Percentiles rank a stretch among this genome's conserved stretches.
Evolutionary conservation across 2,113 vertebrate species (phyloP).

Genomic region (Odobenus rosmarus): DNA sequence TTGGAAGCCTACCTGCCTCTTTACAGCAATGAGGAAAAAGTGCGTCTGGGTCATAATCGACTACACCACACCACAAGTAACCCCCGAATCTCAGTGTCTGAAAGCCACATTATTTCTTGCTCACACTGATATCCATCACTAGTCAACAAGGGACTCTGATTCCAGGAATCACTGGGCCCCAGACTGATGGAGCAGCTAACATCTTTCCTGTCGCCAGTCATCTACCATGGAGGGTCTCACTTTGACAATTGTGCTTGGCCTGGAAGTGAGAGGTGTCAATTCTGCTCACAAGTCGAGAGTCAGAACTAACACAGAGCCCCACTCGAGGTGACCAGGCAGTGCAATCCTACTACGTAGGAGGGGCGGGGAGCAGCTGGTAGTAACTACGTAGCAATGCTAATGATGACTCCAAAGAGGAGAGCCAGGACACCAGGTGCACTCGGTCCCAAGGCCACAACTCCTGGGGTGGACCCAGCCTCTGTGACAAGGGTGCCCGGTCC

Average conservation of each 20-base stretch:
- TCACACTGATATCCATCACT: not conserved
- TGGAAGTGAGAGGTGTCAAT: not conserved
- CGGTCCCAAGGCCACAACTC: not conserved
- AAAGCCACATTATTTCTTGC: not conserved
- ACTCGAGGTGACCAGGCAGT: not conserved
- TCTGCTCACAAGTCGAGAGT: not conserved
- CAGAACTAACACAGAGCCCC: not conserved
- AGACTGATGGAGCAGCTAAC: not conserved
- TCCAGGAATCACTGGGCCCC: too few species aligned
- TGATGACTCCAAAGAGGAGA: not conserved
- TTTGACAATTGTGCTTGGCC: not conserved
- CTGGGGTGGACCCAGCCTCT: not conserved
- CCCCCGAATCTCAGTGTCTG: not conserved
- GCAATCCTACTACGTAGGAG: too few species aligned
- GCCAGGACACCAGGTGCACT: rapidly evolving
- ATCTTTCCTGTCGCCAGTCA: too few species aligned
- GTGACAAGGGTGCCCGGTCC: not conserved
- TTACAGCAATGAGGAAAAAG: not conserved
- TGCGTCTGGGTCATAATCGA: not conserved
- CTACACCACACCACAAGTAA: not conserved
- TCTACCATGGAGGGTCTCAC: not conserved
- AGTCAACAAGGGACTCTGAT: not conserved
- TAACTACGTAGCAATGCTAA: not conserved
- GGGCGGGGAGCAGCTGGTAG: not conserved
- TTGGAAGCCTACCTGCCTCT: not conserved